Percentiles rank a stretch among this genome's conserved stretches.
Evolutionary conservation across 2,888 invertebrate genomes (phyloP).

Genomic region (Cheilosia scutellata): DNA sequence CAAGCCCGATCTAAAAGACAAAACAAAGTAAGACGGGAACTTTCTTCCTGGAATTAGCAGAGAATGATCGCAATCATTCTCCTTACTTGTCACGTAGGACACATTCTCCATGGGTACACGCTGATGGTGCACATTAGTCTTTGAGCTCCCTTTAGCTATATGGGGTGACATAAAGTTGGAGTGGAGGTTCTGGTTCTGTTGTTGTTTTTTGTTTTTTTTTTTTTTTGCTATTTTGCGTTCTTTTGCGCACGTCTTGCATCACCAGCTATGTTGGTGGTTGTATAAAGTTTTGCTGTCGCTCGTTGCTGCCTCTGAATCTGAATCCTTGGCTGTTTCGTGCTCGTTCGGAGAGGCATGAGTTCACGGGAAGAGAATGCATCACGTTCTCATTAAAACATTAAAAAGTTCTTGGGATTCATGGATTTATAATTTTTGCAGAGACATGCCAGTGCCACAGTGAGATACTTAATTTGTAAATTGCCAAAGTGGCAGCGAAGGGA

Average conservation of each 20-base stretch:
- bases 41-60: slow-evolving; percentile 64
- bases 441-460: slow-evolving; percentile 61
- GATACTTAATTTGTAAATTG: slow-evolving; percentile 72
- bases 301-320: not conserved
- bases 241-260: slow-evolving; percentile 3
- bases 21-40: slow-evolving; percentile 37
- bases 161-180: slow-evolving; percentile 53
- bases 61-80: slow-evolving; percentile 71
- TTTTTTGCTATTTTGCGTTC: not conserved
- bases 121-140: slow-evolving; percentile 64
- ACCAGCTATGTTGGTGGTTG: slow-evolving; percentile 11
- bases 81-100: slow-evolving; percentile 71
- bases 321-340: slow-evolving; percentile 48
- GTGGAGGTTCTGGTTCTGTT: not conserved
- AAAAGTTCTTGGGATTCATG: slow-evolving; percentile 73
- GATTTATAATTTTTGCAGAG: slow-evolving; percentile 75
- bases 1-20: slow-evolving; percentile 31
- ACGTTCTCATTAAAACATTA: slow-evolving; percentile 76
- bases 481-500: slow-evolving; percentile 34
- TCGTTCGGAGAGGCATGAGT: slow-evolving; percentile 61
- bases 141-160: slow-evolving; percentile 23
- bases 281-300: slow-evolving; percentile 36
- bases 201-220: slow-evolving; percentile 1
- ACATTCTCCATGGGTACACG: slow-evolving; percentile 63
- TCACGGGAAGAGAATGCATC: slow-evolving; percentile 63